A percentile compares a stretch with the other conserved stretches of the same genome.
phyloP scores from a whole-genome alignment of 2,888 invertebrate genomes.

The Drosophila formosana region DNA sequence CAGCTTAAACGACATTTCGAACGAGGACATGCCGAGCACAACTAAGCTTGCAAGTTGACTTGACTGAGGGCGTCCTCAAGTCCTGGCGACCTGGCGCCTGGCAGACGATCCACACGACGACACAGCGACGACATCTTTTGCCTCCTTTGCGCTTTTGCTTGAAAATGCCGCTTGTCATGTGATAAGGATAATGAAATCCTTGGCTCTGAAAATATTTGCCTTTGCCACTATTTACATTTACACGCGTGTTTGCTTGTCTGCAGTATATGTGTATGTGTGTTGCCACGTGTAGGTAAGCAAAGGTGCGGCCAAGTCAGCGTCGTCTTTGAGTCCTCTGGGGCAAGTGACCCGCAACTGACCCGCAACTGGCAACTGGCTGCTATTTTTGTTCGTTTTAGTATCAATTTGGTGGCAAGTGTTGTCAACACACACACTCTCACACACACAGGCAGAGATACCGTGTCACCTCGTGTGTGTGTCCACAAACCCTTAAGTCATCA shows the following conservation, averaged over 20 bases:
- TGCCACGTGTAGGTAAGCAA: slow-evolving; percentile 64
- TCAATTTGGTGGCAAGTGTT: slow-evolving; percentile 77
- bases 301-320: slow-evolving; percentile 78
- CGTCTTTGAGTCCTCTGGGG: slow-evolving; percentile 68
- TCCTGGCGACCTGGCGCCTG: slow-evolving; percentile 34
- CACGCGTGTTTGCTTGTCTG: slow-evolving; percentile 24
- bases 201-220: slow-evolving; percentile 81
- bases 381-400: slow-evolving; percentile 61
- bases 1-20: slow-evolving; percentile 75
- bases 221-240: slow-evolving; percentile 73
- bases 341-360: slow-evolving; percentile 36
- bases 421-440: slow-evolving; percentile 31
- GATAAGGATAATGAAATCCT: slow-evolving; percentile 85
- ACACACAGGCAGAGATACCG: slow-evolving; percentile 3
- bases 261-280: slow-evolving; percentile 27
- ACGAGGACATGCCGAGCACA: slow-evolving; percentile 46
- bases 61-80: slow-evolving; percentile 11
- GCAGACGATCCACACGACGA: slow-evolving; percentile 33
- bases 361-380: slow-evolving; percentile 39
- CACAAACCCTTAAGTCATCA: slow-evolving; percentile 74
- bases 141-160: slow-evolving; percentile 46
- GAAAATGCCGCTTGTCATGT: slow-evolving; percentile 71
- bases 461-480: slow-evolving; percentile 32
- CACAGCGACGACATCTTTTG: slow-evolving; percentile 70
- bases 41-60: slow-evolving; percentile 46